phyloP scores from a whole-genome alignment of 2,888 invertebrate species.

The Atethmia centrago region DNA sequence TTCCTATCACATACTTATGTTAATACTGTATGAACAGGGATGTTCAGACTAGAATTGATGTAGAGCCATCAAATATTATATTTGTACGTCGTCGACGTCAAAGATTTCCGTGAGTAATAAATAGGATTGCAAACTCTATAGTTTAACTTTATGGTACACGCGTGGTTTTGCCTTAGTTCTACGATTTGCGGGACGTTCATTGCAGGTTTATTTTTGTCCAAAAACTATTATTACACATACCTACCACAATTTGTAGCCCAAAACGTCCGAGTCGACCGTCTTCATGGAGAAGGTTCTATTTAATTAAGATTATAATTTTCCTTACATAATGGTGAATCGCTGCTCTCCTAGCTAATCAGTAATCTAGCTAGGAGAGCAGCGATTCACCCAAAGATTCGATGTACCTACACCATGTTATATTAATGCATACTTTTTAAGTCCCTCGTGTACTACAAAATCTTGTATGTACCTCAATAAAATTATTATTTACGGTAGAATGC shows the following conservation, averaged over 20 bases:
- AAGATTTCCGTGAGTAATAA: slow-evolving; percentile 34
- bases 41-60: background rate
- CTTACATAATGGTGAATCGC: no score
- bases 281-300: background rate
- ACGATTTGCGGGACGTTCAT: slow-evolving; percentile 5
- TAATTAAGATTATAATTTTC: background rate
- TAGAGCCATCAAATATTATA: slow-evolving; percentile 5
- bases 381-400: no score
- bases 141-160: background rate
- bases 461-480: no score
- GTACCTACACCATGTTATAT: no score
- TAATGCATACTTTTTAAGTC: no score
- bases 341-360: no score
- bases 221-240: background rate
- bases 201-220: background rate
- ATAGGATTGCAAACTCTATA: slow-evolving; percentile 28
- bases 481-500: background rate
- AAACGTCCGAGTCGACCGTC: no score
- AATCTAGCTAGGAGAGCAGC: no score
- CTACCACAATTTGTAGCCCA: background rate
- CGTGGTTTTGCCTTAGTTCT: slow-evolving; percentile 7
- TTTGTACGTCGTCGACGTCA: background rate
- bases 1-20: slow-evolving; percentile 18
- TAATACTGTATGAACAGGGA: background rate
- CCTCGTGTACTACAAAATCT: no score